Evolutionary conservation across 2,113 vertebrate species (phyloP), one percentile per base, ranked within the genome.

Genomic region (Bubo bubo): DNA sequence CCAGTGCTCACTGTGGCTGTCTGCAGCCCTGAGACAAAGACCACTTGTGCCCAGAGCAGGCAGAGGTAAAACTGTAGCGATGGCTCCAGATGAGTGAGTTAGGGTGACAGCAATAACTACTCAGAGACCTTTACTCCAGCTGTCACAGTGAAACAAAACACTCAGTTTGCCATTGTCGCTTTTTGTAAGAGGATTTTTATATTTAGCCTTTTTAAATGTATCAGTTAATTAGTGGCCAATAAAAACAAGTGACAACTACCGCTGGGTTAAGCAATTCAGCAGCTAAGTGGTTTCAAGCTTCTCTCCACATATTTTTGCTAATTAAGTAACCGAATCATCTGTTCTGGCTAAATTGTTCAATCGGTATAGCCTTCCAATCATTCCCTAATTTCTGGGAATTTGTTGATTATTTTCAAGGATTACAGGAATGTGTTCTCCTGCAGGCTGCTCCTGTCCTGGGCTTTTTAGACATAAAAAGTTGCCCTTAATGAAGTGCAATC

Each of bases 301-400:
- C 62, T 88, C 71, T 70, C 50, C 34, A 10, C 15, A 18, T 82
- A 71, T 50, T 88, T 94, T 87, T 93, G 74, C 50, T 96, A 88
- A 95, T 97, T 91, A 93, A 43, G 58, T 59, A 94, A 95, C 53
- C 14, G 12, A 97, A 96, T 96, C 62, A 76, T 90, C 81, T 95
- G 50, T 63, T 95, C 26, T 63, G 50, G 27, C n/a, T 89, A 80
- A 95, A 73, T 45, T 0, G 0, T 75, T 89, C 74, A 35, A 47
- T 71, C 59, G 70, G n/a, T 34, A 53, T 53, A 88, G 32, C 26
- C 73, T 79, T 89, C 79, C 56, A 92, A 60, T 60, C 35, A 68
- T 72, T 90, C 81, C 67, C 34, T 93, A 93, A 93, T 93, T 97
- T 97, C 96, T 93, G 67, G 58, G 96, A 96, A 96, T 59, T 60